Conservation (phyloP, 2,113 vertebrate species). For the Sphyrna mokarran region DNA sequence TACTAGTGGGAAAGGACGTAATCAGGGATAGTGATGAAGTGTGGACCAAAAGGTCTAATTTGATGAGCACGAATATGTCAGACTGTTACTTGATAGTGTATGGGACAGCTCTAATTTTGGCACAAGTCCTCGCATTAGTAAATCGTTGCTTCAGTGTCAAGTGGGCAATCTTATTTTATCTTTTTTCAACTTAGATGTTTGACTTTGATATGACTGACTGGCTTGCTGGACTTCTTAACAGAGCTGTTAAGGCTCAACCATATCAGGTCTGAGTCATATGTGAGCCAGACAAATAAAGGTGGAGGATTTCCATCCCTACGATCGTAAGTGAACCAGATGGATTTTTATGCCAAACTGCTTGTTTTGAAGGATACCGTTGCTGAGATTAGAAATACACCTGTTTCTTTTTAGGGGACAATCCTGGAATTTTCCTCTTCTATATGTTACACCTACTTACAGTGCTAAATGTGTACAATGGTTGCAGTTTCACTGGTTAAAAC, state of each 20-base stretch:
- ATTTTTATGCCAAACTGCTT: neutral
- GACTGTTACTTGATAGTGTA: too few species aligned
- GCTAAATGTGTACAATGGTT: neutral
- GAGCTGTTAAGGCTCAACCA: neutral
- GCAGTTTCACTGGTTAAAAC: neutral
- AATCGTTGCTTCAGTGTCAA: too few species aligned
- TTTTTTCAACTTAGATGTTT: too few species aligned
- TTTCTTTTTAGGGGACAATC: neutral
- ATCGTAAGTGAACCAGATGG: neutral
- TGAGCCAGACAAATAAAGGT: neutral
- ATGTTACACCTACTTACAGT: neutral
- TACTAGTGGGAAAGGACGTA: too few species aligned
- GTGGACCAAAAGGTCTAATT: too few species aligned
- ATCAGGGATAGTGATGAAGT: too few species aligned
- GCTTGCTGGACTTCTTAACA: neutral
- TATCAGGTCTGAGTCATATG: neutral
- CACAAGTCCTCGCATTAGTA: too few species aligned
- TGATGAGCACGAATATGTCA: too few species aligned
- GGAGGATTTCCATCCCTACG: neutral
- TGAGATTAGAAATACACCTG: neutral
- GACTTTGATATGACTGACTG: neutral
- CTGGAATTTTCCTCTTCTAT: neutral
- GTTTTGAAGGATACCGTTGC: neutral
- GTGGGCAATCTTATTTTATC: too few species aligned
- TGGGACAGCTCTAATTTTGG: too few species aligned